These are phyloP conservation scores for Lutraria lutraria DNA, from an alignment of 2,888 invertebrate species.

Conservation along the genomic window DNA sequence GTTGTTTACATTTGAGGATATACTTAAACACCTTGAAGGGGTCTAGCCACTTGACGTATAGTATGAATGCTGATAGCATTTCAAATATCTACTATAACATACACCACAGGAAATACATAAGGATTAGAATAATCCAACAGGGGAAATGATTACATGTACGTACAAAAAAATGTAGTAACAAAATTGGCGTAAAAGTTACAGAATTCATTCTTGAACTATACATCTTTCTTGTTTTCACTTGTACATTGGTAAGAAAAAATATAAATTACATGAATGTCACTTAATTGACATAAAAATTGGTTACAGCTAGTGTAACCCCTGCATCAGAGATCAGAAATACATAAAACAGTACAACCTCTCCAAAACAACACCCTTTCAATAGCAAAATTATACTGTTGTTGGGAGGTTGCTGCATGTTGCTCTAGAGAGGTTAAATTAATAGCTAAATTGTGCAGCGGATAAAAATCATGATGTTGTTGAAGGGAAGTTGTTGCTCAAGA, in stretches of 20 bases:
- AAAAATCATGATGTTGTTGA: too few relatives aligned
- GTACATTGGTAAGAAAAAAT: background rate
- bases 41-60: background rate
- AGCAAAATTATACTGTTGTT: too few relatives aligned
- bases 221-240: background rate
- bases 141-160: too few relatives aligned
- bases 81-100: constrained; percentile 5
- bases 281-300: background rate
- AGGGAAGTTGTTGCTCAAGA: too few relatives aligned
- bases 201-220: background rate
- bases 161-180: too few relatives aligned
- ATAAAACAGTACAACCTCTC: too few relatives aligned
- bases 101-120: constrained; percentile 10
- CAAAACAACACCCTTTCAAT: too few relatives aligned
- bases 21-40: constrained; percentile 25
- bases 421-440: too few relatives aligned
- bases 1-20: constrained; percentile 35
- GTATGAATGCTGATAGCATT: constrained; percentile 2
- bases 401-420: too few relatives aligned
- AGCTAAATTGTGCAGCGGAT: too few relatives aligned
- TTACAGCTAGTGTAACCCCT: too few relatives aligned
- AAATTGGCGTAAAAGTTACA: background rate
- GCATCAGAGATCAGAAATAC: too few relatives aligned
- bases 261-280: background rate
- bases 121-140: background rate